Conservation (phyloP, 2,113 vertebrate genomes). For the Corydoras sp. region DNA sequence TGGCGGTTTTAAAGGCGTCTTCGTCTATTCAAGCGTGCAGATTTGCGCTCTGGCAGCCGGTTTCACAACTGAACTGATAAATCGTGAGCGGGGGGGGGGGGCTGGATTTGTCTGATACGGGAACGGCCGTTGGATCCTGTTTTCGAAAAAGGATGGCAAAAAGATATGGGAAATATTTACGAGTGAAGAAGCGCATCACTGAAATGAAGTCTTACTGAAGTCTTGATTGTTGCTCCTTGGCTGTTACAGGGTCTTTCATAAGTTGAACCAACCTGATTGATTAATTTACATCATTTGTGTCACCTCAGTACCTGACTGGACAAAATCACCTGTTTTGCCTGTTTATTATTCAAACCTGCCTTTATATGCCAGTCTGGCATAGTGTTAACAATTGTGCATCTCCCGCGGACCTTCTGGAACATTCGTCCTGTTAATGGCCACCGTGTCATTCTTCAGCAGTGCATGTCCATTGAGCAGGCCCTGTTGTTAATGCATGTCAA, state of each 20-base stretch:
- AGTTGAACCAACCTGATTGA: conserved; percentile 22
- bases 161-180: neutral
- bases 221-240: conserved; percentile 19
- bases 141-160: no score
- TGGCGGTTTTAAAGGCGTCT: no score
- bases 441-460: conserved; percentile 6
- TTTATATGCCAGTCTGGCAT: conserved; percentile 23
- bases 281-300: conserved; percentile 25
- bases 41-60: no score
- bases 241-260: conserved; percentile 22
- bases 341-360: conserved; percentile 19
- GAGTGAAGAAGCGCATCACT: conserved; percentile 1
- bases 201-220: neutral
- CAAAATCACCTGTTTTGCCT: conserved; percentile 30
- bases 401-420: conserved; percentile 22
- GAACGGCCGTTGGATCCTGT: no score
- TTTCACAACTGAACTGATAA: no score
- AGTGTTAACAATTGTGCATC: conserved; percentile 12
- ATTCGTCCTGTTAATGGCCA: conserved; percentile 3
- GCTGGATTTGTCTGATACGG: no score
- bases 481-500: conserved; percentile 28
- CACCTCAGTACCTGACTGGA: conserved; percentile 37
- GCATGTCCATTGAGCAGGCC: neutral
- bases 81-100: no score
- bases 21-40: no score